Evolutionary conservation across 2,797 vertebrate species (phyloP).

Genomic region (Clarias laeviceps): DNA sequence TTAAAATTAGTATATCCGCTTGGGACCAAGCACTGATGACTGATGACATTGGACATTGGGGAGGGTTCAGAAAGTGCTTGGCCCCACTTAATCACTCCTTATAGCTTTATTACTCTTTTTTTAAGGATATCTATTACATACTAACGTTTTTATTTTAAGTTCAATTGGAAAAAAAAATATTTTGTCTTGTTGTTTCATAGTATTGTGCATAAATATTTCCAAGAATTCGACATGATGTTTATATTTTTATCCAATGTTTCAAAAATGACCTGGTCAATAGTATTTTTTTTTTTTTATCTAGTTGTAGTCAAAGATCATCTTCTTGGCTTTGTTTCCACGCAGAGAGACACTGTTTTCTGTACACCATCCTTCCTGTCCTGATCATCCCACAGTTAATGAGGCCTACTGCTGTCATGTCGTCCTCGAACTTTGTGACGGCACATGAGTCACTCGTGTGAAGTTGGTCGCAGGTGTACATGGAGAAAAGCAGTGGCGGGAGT

Average conservation of each 20-base stretch:
- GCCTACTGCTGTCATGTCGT: constrained; percentile 3
- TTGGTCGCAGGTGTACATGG: not conserved
- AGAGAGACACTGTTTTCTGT: not conserved
- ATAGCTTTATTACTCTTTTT: not conserved
- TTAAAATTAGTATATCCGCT: not conserved
- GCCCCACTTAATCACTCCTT: not conserved
- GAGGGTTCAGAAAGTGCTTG: not conserved
- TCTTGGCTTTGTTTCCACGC: not conserved
- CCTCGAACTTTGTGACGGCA: not conserved
- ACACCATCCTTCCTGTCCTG: not conserved
- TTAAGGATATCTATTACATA: not conserved
- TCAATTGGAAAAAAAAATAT: not conserved
- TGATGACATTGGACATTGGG: not conserved
- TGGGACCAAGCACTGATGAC: not conserved
- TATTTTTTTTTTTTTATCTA: not conserved
- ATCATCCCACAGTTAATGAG: constrained; percentile 16
- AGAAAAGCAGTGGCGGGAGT: not conserved
- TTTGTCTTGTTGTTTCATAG: not conserved
- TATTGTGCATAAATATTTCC: not conserved
- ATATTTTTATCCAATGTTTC: not conserved
- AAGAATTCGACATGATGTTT: not conserved
- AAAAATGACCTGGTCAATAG: not conserved
- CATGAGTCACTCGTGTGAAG: constrained; percentile 15
- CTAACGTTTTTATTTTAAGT: not conserved
- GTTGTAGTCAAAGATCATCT: not conserved